Evolutionary conservation across 2,888 invertebrate genomes (phyloP).

Genomic region (Sinotaia quadrata): DNA sequence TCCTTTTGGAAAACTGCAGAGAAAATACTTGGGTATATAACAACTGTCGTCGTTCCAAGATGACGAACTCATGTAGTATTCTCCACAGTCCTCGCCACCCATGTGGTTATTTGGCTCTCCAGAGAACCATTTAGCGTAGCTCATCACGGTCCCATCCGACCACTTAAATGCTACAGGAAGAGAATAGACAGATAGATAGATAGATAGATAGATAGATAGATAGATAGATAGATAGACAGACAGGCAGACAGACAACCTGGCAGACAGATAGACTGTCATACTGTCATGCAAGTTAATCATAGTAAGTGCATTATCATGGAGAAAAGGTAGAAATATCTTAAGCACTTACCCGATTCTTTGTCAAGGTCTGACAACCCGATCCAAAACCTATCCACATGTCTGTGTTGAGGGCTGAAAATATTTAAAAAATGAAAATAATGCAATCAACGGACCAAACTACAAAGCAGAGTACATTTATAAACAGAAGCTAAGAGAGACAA

Average conservation of each 20-base stretch:
- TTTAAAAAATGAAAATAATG: too few species aligned
- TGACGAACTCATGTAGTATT: constrained; percentile 32
- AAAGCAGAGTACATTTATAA: too few species aligned
- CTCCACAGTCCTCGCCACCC: constrained; percentile 56
- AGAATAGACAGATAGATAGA: too few species aligned
- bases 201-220: too few species aligned
- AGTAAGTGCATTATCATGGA: too few species aligned
- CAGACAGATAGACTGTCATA: too few species aligned
- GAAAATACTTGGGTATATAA: constrained; percentile 43
- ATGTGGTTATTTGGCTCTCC: constrained; percentile 53
- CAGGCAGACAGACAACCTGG: too few species aligned
- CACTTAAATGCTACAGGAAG: constrained; percentile 50
- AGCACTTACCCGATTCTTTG: constrained; percentile 49
- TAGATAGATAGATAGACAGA: too few species aligned
- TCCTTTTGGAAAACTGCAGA: constrained; percentile 54
- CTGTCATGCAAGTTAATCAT: too few species aligned
- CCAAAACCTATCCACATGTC: constrained; percentile 46
- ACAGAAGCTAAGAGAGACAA: too few species aligned
- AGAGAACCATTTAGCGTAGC: constrained; percentile 51
- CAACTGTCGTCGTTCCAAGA: constrained; percentile 60
- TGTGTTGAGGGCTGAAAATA: too few species aligned
- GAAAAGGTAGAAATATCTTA: neutral
- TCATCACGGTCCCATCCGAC: constrained; percentile 57
- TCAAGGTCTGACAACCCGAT: constrained; percentile 56
- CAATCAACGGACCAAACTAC: too few species aligned